phyloP scores from a whole-genome alignment of 2,888 invertebrate genomes.

The Clanis bilineata region DNA sequence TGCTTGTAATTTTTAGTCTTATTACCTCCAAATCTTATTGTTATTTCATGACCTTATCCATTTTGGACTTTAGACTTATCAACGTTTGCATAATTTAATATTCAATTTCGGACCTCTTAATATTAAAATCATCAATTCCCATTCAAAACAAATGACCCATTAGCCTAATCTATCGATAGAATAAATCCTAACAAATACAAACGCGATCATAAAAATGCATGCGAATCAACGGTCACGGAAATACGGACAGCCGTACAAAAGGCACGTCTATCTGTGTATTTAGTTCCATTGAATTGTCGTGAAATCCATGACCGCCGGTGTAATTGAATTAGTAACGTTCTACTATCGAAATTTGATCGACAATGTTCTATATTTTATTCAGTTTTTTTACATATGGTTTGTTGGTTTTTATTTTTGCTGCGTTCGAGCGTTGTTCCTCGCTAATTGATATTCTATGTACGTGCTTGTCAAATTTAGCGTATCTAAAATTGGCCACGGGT shows the following conservation, averaged over 20 bases:
- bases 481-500: background rate
- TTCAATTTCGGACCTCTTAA: background rate
- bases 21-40: no score
- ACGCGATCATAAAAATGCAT: constrained; percentile 3
- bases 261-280: constrained; percentile 41
- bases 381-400: background rate
- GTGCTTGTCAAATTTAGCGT: constrained; percentile 6
- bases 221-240: constrained; percentile 10
- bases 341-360: constrained; percentile 17
- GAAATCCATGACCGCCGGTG: constrained; percentile 35
- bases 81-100: background rate
- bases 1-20: no score
- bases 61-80: no score
- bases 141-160: background rate
- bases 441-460: constrained; percentile 5
- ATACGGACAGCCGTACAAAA: constrained; percentile 40
- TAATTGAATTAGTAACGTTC: constrained; percentile 25
- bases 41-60: no score
- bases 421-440: background rate
- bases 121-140: background rate
- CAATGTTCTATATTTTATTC: constrained; percentile 20
- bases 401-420: background rate
- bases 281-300: constrained; percentile 40
- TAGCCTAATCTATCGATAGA: background rate
- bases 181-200: background rate